Evolutionary conservation across 2,888 invertebrate genomes (phyloP).

Genomic region (Limenitis camilla): DNA sequence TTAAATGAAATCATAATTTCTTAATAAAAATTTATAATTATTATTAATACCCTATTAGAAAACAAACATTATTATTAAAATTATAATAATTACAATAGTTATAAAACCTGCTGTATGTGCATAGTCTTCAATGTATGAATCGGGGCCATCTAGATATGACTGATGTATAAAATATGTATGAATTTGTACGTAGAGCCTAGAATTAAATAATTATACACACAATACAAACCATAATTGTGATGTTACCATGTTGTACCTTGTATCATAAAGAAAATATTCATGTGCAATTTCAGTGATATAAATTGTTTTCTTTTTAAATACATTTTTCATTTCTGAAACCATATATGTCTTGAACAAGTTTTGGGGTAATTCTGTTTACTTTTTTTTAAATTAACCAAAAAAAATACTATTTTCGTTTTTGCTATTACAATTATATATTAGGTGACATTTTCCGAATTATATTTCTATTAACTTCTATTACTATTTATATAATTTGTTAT

Average conservation of each 20-base stretch:
- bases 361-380: too few species aligned
- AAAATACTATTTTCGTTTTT: too few species aligned
- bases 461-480: too few species aligned
- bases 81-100: background rate
- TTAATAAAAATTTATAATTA: too few species aligned
- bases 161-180: slow-evolving; percentile 1
- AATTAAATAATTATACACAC: background rate
- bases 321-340: slow-evolving; percentile 21
- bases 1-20: too few species aligned
- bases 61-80: background rate
- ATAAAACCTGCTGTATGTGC: too few species aligned
- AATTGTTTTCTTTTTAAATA: slow-evolving; percentile 47
- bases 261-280: slow-evolving; percentile 61
- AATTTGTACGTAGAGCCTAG: slow-evolving; percentile 10
- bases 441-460: too few species aligned
- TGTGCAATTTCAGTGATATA: slow-evolving; percentile 63
- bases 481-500: too few species aligned
- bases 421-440: too few species aligned
- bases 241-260: slow-evolving; percentile 46
- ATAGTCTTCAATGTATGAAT: background rate
- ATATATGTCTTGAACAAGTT: background rate
- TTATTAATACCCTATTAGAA: too few species aligned
- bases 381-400: too few species aligned
- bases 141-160: background rate
- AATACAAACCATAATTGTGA: slow-evolving; percentile 24